These are phyloP conservation scores for Tenthredo mesomela DNA, from an alignment of 2,888 invertebrate species.

Conservation along the genomic window DNA sequence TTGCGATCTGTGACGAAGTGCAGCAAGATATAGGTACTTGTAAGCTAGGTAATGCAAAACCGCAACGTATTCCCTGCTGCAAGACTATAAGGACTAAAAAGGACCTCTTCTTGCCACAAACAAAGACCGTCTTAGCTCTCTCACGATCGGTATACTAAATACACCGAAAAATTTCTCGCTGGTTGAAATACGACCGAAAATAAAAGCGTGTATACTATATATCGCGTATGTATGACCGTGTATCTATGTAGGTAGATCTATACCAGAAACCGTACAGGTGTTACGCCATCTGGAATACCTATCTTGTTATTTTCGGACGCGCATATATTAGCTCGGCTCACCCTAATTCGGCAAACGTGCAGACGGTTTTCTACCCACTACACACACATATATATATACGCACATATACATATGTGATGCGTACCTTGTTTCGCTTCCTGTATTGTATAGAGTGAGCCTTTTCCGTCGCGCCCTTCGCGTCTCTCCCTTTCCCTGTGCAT, in stretches of 20 bases:
- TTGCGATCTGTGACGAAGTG: background rate
- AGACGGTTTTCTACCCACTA: constrained; percentile 2
- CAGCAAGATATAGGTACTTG: background rate
- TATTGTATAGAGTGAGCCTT: background rate
- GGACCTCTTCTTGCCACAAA: background rate
- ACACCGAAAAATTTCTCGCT: too few species aligned
- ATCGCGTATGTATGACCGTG: background rate
- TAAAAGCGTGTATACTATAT: too few species aligned
- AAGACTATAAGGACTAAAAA: too few species aligned
- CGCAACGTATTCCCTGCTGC: background rate
- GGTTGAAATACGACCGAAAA: too few species aligned
- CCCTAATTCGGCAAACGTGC: constrained; percentile 47
- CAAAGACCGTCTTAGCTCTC: background rate
- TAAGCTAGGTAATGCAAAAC: background rate
- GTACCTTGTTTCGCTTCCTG: constrained; percentile 31
- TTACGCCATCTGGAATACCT: constrained; percentile 49
- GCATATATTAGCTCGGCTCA: constrained; percentile 43
- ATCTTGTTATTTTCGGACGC: constrained; percentile 42
- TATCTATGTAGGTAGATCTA: background rate
- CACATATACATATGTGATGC: background rate
- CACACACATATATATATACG: background rate
- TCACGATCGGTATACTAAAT: background rate
- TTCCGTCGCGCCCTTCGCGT: background rate
- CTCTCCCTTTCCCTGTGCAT: too few species aligned
- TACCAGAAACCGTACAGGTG: constrained; percentile 47